Base-by-base conservation (phyloP, 2,888 invertebrate genomes). In the Fragum whitleyi region DNA sequence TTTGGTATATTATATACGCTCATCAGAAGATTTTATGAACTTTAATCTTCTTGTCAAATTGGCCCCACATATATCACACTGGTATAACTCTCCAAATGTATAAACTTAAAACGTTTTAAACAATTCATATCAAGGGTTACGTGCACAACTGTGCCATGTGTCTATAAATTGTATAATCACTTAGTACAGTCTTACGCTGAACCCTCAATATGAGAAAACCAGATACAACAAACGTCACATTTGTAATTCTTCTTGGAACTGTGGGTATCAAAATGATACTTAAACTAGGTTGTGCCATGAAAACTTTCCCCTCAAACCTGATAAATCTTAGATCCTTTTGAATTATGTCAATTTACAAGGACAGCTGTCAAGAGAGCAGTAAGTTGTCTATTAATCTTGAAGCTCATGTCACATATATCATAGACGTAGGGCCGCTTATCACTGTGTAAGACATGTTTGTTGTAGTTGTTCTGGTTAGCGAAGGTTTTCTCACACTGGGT, bases 361-460 rank as follows among this genome's bases (percentile, higher is more conserved):
- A 73, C n/a, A n/a, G n/a, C n/a, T n/a, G n/a, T n/a, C n/a, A n/a
- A n/a, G n/a, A n/a, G n/a, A n/a, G n/a, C 69, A 6, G 74, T 84
- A 9, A 87, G 77, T 26, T 78, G 74, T 23, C 79, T 71, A 21
- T 78, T 80, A 26, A 85, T 78, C n/a, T 85, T 84, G 74, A 86
- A 88, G 1, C 68, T 28, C 39, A 81, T 79, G 16, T 75, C 81
- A 61, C 88, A 88, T 2, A 85, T 72, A 29, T 82, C 71, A 57
- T 87, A 88, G 0, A 53, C 59, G 67, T 80, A 85, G 5, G 86
- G 87, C 2, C 83, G 57, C 16, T 86, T 86, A 1, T 79, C 81
- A 1, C 79, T 81, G 53, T 88, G 88, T 29, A 85, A 78, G 6
- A 74, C 57, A 6, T 89, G 89, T 2, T 77, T 71, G 51, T 84